Percentiles rank a stretch among this genome's conserved stretches.
Evolutionary conservation across 2,113 vertebrate species (phyloP).

Genomic region (Himantopus leucocephalus): DNA sequence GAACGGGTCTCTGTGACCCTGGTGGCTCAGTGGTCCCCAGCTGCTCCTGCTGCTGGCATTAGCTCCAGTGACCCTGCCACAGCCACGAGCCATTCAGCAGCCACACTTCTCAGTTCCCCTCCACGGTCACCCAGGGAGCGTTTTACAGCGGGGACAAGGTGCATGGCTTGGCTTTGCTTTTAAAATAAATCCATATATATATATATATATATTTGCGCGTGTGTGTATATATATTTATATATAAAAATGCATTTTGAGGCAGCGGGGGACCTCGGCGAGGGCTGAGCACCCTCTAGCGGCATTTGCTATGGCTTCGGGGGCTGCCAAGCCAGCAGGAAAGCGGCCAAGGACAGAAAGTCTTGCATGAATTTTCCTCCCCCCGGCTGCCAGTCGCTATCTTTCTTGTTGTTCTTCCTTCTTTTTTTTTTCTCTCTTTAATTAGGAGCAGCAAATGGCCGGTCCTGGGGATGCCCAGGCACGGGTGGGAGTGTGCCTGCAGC

Average conservation of each 20-base stretch:
- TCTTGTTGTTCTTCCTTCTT: background rate
- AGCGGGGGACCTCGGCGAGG: background rate
- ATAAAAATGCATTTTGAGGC: background rate
- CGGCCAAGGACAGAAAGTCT: conserved; percentile 31
- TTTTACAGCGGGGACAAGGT: background rate
- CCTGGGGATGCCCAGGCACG: background rate
- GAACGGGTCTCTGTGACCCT: background rate
- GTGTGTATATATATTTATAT: background rate
- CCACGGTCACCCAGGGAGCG: accelerated
- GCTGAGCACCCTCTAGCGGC: conserved; percentile 75
- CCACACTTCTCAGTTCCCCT: accelerated
- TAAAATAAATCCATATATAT: background rate
- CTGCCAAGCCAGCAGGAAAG: background rate
- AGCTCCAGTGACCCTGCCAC: background rate
- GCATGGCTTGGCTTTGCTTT: background rate
- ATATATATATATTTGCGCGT: accelerated
- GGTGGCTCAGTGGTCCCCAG: background rate
- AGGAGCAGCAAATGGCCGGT: background rate
- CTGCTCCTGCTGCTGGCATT: background rate
- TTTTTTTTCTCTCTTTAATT: background rate
- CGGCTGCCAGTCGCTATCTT: background rate
- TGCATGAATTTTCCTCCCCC: background rate
- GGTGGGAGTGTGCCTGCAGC: accelerated
- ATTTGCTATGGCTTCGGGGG: accelerated
- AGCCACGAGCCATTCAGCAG: background rate